A percentile compares a stretch with the other conserved stretches of the same genome.
These are phyloP conservation scores for Entomobrya multifasciata DNA, from an alignment of 2,888 invertebrate genomes.

Conservation along the genomic window DNA sequence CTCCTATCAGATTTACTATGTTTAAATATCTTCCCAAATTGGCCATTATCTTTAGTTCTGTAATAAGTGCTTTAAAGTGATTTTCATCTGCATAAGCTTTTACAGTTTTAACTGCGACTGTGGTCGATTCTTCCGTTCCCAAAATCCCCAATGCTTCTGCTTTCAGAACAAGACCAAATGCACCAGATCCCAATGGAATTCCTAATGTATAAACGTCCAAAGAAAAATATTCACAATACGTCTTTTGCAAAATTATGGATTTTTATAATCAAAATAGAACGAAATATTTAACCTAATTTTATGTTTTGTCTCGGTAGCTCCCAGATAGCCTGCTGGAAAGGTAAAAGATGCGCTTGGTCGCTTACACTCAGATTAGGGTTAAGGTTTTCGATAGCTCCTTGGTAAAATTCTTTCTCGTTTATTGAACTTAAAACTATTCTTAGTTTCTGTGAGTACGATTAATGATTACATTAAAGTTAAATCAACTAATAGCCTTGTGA, in stretches of 20 bases:
- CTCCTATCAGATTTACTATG: constrained; percentile 4
- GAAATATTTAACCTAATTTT: neutral
- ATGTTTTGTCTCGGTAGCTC: neutral
- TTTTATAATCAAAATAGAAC: neutral
- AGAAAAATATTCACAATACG: neutral
- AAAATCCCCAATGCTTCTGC: neutral
- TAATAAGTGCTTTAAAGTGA: no score
- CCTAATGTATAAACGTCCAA: neutral
- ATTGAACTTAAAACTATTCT: no score
- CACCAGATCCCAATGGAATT: neutral
- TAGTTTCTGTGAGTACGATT: no score
- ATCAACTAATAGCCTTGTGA: no score
- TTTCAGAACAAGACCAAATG: neutral
- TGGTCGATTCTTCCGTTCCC: neutral
- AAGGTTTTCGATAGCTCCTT: neutral
- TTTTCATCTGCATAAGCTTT: no score
- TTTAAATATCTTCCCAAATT: no score
- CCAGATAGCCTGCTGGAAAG: no score
- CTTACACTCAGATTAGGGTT: neutral
- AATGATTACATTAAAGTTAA: no score
- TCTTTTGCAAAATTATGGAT: no score
- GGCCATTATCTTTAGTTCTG: no score
- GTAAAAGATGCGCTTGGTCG: neutral
- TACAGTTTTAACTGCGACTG: neutral
- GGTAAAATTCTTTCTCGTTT: neutral